A percentile compares a stretch with the other conserved stretches of the same genome.
phyloP scores from a whole-genome alignment of 2,113 vertebrate genomes.

The Pelmatolapia mariae region DNA sequence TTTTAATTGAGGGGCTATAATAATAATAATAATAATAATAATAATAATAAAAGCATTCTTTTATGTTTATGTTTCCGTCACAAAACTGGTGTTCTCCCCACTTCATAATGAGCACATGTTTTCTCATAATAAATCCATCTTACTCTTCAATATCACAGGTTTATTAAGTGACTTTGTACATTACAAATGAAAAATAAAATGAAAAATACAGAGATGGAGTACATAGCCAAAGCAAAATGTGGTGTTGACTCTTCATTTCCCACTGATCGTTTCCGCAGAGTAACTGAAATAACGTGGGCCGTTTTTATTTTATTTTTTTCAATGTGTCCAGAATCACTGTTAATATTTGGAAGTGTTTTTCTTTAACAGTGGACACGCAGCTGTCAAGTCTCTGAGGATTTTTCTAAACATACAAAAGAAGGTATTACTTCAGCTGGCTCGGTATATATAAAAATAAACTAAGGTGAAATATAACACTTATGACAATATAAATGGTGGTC shows the following conservation, averaged over 20 bases:
- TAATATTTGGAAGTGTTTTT: not conserved
- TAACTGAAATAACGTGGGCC: conserved; percentile 21
- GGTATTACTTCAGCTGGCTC: conserved; percentile 88
- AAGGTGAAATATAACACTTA: conserved; percentile 89
- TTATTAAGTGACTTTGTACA: conserved; percentile 99
- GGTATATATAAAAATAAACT: conserved; percentile 84
- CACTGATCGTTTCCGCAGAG: conserved; percentile 65
- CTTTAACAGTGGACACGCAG: conserved; percentile 57
- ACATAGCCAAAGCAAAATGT: conserved; percentile 92
- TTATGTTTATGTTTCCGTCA: not conserved
- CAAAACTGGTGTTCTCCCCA: not conserved
- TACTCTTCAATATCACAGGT: conserved; percentile 80
- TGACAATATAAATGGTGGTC: conserved; percentile 88
- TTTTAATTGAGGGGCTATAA: not conserved
- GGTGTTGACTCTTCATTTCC: conserved; percentile 76
- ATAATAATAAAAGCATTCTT: not conserved
- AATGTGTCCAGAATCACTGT: not conserved
- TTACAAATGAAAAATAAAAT: conserved; percentile 92
- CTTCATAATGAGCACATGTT: not conserved
- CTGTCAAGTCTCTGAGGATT: conserved; percentile 68
- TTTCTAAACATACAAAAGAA: conserved; percentile 67
- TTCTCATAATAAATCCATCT: not conserved
- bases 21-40: no score
- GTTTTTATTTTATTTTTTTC: not conserved
- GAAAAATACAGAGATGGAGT: conserved; percentile 92